Evolutionary conservation across 2,888 invertebrate species (phyloP), one percentile per base, ranked within the genome.

Genomic region (Caenorhabditis afra): DNA sequence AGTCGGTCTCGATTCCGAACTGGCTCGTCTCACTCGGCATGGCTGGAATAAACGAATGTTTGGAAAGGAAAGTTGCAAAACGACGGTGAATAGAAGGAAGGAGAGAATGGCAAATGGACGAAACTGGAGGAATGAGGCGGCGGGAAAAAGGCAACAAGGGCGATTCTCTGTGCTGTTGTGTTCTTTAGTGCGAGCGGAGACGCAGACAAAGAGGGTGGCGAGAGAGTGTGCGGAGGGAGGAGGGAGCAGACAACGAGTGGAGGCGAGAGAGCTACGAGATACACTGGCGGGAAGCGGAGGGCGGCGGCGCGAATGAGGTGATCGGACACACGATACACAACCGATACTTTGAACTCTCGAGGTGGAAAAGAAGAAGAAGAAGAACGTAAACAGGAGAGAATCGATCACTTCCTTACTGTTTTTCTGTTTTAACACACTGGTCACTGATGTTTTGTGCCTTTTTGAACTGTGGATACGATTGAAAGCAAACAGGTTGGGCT

Each of bases 1-100:
- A 73, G 47, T 87, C 87, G 16, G 87, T 87, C 68, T 86, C 85
- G 74, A 87, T 81, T 14, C 87, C 87, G 62, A 78, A 87, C 61
- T 85, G 84, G 41, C 70, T 77, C 7, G 47, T 70, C 47, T 64
- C 68, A 44, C 45, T 58, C 16, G 76, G 22, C 76, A 76, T 76
- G 37, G 29, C 52, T 59, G 52, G 10, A 41, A 39, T 14, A 8
- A 16, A 1, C 4, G 23, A 44, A 29, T n/a, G n/a, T n/a, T n/a
- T n/a, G 44, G 45, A 23, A 44, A 52, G 18, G 64, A 64, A 52
- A 35, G 18, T 20, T 18, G 29, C 29, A 29, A 29, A 29, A 3
- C 7, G 29, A 29, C n/a, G n/a, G n/a, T 55, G 16, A 35, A 16
- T 22, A 10, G 8, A 47, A 59, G 2, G 18, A 20, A 4, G 2